phyloP scores from a whole-genome alignment of 2,113 vertebrate species.

The Pseudopodoces humilis region DNA sequence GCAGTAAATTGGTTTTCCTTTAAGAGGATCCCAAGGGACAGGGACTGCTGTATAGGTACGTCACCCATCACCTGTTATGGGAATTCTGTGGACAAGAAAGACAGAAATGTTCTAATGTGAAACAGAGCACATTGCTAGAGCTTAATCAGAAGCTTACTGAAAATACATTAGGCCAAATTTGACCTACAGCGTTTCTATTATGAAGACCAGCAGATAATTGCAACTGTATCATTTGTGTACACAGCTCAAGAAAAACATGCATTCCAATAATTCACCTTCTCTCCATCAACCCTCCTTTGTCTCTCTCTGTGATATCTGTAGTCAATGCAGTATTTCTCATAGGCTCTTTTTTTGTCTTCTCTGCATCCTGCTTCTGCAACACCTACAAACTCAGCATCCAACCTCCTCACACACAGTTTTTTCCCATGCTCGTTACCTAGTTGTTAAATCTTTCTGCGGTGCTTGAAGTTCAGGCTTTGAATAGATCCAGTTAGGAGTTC shows the following conservation, averaged over 20 bases:
- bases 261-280: neutral
- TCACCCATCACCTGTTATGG: neutral
- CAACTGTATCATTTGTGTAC: neutral
- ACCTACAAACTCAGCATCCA: conserved; percentile 57
- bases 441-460: conserved; percentile 38
- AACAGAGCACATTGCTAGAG: neutral
- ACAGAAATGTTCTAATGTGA: neutral
- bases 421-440: conserved; percentile 8
- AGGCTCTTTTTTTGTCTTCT: conserved; percentile 36
- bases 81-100: conserved; percentile 20
- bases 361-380: conserved; percentile 53
- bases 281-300: neutral
- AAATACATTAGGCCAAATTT: conserved; percentile 9
- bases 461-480: conserved; percentile 37
- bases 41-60: neutral
- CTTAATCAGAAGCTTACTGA: neutral
- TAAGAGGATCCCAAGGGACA: neutral
- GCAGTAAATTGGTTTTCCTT: neutral
- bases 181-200: neutral
- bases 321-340: neutral
- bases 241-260: neutral
- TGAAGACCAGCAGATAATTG: conserved; percentile 40
- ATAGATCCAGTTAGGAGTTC: conserved; percentile 38
- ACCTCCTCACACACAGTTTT: neutral
- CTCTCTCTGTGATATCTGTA: neutral